Evolutionary conservation across 2,888 invertebrate genomes (phyloP).

Genomic region (Drosophila flavopinicola): DNA sequence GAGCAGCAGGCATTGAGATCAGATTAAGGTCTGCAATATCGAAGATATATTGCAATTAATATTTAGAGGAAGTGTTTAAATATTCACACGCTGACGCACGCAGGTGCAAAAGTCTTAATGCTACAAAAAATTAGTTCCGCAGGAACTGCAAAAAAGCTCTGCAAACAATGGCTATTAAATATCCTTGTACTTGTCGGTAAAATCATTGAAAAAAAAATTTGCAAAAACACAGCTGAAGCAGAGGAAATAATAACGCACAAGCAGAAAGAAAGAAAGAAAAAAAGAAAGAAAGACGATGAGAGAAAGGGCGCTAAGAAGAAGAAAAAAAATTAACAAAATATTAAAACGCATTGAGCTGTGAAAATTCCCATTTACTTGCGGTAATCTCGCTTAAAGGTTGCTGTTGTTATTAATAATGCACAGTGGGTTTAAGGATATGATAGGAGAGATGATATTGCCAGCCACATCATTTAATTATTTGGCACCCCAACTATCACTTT

Average conservation of each 20-base stretch:
- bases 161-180: conserved; percentile 61
- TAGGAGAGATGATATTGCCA: conserved; percentile 26
- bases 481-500: conserved; percentile 25
- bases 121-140: conserved; percentile 70
- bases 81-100: conserved; percentile 65
- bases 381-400: conserved; percentile 67
- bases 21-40: conserved; percentile 48
- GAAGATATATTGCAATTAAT: conserved; percentile 1
- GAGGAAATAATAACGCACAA: conserved; percentile 37
- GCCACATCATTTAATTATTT: conserved; percentile 11
- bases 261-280: conserved; percentile 22
- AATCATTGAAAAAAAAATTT: conserved; percentile 56
- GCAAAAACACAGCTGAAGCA: conserved; percentile 17
- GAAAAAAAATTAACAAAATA: conserved; percentile 61
- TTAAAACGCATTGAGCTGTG: conserved; percentile 75
- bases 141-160: conserved; percentile 70
- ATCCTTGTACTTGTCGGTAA: conserved; percentile 59
- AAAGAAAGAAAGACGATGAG: neutral
- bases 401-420: conserved; percentile 32
- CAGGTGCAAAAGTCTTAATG: conserved; percentile 57
- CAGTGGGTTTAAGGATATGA: conserved; percentile 9
- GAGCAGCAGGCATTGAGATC: conserved; percentile 67
- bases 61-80: conserved; percentile 39
- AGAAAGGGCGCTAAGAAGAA: conserved; percentile 30
- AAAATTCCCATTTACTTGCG: conserved; percentile 79